phyloP scores from a whole-genome alignment of 2,113 vertebrate genomes.

The Speoplatyrhinus poulsoni region DNA sequence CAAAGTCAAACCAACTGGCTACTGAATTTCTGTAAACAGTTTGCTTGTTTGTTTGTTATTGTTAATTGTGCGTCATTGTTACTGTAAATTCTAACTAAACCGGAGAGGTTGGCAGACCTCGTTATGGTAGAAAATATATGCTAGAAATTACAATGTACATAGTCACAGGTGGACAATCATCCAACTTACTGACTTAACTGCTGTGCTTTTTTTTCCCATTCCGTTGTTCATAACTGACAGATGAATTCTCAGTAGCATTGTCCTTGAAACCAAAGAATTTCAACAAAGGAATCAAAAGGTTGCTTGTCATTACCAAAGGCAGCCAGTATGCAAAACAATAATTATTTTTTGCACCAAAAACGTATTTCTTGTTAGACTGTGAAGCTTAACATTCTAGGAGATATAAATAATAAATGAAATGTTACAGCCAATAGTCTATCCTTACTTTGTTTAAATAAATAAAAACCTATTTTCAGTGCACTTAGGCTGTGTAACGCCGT shows the following conservation, averaged over 20 bases:
- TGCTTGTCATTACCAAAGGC: constrained; percentile 44
- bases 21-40: background rate
- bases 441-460: constrained; percentile 37
- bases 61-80: too few species aligned
- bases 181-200: background rate
- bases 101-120: too few species aligned
- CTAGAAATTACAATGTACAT: too few species aligned
- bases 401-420: constrained; percentile 53
- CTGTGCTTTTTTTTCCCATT: background rate
- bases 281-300: constrained; percentile 36
- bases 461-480: constrained; percentile 17
- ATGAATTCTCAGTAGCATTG: background rate
- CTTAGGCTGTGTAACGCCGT: constrained; percentile 16
- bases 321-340: constrained; percentile 38
- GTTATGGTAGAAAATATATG: too few species aligned
- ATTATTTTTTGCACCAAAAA: constrained; percentile 48
- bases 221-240: constrained; percentile 10
- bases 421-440: constrained; percentile 40
- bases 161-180: background rate
- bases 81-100: too few species aligned
- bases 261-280: constrained; percentile 22
- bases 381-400: constrained; percentile 44
- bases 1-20: too few species aligned
- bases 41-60: background rate
- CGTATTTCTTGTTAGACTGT: constrained; percentile 30